A percentile compares a stretch with the other conserved stretches of the same genome.
phyloP scores from a whole-genome alignment of 2,113 vertebrate genomes.

The Corapipo altera region DNA sequence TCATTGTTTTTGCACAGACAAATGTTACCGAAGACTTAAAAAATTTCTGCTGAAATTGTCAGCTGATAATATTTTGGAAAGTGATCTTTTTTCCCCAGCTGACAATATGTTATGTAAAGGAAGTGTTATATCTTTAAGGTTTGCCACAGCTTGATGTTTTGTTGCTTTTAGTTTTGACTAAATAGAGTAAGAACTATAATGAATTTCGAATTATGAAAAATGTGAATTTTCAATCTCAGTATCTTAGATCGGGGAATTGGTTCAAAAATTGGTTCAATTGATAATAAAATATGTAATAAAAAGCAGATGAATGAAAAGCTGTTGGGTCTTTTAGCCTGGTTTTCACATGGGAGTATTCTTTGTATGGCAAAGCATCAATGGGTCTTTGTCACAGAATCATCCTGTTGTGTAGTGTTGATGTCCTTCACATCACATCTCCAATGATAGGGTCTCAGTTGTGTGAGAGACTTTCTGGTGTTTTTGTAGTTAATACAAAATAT shows the following conservation, averaged over 20 bases:
- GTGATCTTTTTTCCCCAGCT: background rate
- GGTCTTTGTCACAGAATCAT: background rate
- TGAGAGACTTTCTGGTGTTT: background rate
- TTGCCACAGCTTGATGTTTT: background rate
- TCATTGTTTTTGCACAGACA: background rate
- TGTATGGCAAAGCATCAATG: background rate
- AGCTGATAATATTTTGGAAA: background rate
- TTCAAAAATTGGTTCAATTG: background rate
- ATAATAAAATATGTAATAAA: background rate
- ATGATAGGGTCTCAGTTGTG: background rate
- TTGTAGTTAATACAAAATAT: background rate
- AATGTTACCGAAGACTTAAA: background rate
- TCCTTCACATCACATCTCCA: background rate
- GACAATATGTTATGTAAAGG: background rate
- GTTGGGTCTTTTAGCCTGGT: background rate
- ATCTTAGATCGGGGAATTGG: background rate
- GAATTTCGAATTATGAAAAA: background rate
- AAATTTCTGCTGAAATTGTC: background rate
- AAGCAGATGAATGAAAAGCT: background rate
- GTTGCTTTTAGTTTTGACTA: background rate
- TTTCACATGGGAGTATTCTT: background rate
- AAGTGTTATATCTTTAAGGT: background rate
- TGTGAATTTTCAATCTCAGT: background rate
- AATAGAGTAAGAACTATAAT: background rate
- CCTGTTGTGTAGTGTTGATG: fast-evolving